phyloP scores from a whole-genome alignment of 2,888 invertebrate species.

The Vannuccia rotundouncinata region DNA sequence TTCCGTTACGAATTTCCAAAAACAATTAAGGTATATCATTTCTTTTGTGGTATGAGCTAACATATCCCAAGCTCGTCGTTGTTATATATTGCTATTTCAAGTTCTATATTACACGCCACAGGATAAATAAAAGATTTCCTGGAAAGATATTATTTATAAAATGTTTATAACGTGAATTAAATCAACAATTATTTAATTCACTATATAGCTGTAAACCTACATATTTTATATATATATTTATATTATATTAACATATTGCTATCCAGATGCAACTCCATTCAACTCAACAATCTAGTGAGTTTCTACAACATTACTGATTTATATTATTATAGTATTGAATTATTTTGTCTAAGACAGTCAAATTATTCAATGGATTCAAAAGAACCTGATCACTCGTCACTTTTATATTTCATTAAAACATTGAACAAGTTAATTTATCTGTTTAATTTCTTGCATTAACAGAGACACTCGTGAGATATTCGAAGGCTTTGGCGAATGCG shows the following conservation, averaged over 20 bases:
- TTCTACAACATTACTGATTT: not conserved
- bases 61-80: no score
- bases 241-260: not conserved
- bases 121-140: not conserved
- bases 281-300: not conserved
- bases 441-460: not conserved
- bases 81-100: not conserved
- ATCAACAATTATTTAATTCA: not conserved
- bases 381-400: no score
- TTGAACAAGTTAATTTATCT: no score
- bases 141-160: not conserved
- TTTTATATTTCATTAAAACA: no score
- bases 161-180: not conserved
- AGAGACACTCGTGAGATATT: not conserved
- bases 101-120: not conserved
- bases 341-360: not conserved
- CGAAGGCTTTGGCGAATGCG: not conserved
- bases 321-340: not conserved
- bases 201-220: not conserved
- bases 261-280: not conserved
- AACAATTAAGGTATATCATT: no score
- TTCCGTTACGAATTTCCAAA: no score
- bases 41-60: no score
- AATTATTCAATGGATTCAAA: no score
- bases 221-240: not conserved